Conservation (phyloP, 2,888 invertebrate genomes). For the Gymnoscelis rufifasciata region DNA sequence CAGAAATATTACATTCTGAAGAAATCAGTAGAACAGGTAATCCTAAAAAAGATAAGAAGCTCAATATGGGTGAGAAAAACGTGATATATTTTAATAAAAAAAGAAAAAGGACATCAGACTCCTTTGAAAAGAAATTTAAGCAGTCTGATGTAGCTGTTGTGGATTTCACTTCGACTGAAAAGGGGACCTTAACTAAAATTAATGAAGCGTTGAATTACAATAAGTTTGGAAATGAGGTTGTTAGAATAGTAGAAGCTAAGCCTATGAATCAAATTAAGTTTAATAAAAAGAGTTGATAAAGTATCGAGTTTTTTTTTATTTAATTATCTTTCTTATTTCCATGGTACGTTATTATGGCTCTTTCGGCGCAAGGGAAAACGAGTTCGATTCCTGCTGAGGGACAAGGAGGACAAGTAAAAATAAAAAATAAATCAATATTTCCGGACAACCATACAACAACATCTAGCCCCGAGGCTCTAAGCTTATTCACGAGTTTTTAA, state of each 20-base stretch:
- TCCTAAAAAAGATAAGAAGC: conserved; percentile 22
- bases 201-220: conserved; percentile 59
- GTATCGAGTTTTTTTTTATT: not conserved
- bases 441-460: no score
- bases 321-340: not conserved
- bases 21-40: not conserved
- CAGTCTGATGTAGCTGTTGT: conserved; percentile 40
- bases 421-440: no score
- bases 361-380: no score
- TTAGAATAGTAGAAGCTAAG: conserved; percentile 49
- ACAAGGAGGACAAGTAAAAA: no score
- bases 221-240: conserved; percentile 56
- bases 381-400: no score
- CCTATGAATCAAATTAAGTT: conserved; percentile 61
- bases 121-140: conserved; percentile 15
- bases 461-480: no score
- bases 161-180: conserved; percentile 53
- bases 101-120: conserved; percentile 27
- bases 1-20: not conserved
- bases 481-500: no score
- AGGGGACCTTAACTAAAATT: conserved; percentile 54
- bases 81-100: conserved; percentile 44
- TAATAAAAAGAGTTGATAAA: conserved; percentile 41
- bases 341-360: no score
- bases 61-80: conserved; percentile 61